Evolutionary conservation across 2,888 invertebrate species (phyloP).

Genomic region (Sphaerophoria rueppellii): DNA sequence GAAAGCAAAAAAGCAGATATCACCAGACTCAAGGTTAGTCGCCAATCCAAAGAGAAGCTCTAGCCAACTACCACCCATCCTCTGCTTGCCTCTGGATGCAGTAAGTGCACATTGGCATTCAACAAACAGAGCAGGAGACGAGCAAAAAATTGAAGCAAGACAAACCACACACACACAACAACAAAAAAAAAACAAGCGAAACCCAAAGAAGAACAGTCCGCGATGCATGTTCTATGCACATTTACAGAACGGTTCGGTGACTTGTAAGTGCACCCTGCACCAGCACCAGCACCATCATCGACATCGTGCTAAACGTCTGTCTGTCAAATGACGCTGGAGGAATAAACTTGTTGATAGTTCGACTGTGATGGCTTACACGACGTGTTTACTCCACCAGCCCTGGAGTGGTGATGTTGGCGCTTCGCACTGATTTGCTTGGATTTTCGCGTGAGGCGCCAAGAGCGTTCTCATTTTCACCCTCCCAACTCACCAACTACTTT

Average conservation of each 20-base stretch:
- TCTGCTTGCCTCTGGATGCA: conserved; percentile 41
- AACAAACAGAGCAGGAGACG: conserved; percentile 23
- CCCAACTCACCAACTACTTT: not conserved
- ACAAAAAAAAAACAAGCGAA: conserved; percentile 29
- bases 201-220: conserved; percentile 37
- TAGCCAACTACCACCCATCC: conserved; percentile 65
- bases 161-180: not conserved
- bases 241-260: conserved; percentile 63
- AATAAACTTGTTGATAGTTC: conserved; percentile 70
- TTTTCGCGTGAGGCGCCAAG: conserved; percentile 66
- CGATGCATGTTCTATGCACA: conserved; percentile 54
- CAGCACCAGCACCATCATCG: too few relatives aligned
- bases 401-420: conserved; percentile 16
- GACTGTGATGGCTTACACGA: conserved; percentile 37
- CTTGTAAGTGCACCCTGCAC: conserved; percentile 63
- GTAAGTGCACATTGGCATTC: conserved; percentile 56
- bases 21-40: conserved; percentile 51
- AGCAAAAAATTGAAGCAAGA: not conserved
- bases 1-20: conserved; percentile 33
- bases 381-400: conserved; percentile 1
- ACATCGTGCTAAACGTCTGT: conserved; percentile 52
- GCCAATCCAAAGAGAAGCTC: conserved; percentile 43
- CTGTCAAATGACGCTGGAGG: conserved; percentile 60
- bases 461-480: conserved; percentile 57
- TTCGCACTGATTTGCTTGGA: conserved; percentile 6